These are phyloP conservation scores for Hirtodrosophila trivittata DNA, from an alignment of 2,888 invertebrate genomes.

Conservation along the genomic window DNA sequence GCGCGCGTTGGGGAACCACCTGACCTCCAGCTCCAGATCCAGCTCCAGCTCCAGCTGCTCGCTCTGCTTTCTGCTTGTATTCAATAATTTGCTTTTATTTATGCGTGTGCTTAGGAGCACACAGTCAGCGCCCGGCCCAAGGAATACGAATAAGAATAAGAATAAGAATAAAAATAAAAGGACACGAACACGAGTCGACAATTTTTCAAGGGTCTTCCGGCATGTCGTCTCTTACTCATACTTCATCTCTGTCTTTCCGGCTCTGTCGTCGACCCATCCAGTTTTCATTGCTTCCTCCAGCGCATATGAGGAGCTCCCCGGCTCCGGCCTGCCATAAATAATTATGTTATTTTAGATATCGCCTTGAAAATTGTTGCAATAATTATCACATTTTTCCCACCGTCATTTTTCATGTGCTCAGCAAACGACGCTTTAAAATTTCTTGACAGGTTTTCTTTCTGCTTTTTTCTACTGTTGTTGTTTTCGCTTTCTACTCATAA, in stretches of 20 bases:
- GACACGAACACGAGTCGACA: constrained; percentile 36
- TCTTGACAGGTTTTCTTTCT: constrained; percentile 52
- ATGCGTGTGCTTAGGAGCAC: constrained; percentile 46
- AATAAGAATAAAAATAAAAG: constrained; percentile 10
- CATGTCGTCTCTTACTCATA: constrained; percentile 2
- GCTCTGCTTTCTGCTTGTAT: not conserved
- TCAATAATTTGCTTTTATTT: constrained; percentile 74
- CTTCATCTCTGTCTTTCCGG: constrained; percentile 14
- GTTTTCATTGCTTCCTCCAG: constrained; percentile 63
- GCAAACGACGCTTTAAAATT: constrained; percentile 44
- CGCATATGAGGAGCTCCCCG: constrained; percentile 34
- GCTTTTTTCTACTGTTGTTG: constrained; percentile 2
- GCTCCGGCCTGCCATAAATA: constrained; percentile 63
- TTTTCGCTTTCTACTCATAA: constrained; percentile 41
- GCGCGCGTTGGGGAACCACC: constrained; percentile 3
- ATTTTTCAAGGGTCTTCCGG: constrained; percentile 68
- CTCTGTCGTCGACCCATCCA: constrained; percentile 12
- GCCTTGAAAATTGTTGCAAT: constrained; percentile 62
- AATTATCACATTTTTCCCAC: constrained; percentile 70
- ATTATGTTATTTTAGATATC: constrained; percentile 73
- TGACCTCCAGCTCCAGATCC: constrained; percentile 13
- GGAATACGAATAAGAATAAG: constrained; percentile 15
- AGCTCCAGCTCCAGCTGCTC: constrained; percentile 34
- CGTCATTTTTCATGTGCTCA: constrained; percentile 66
- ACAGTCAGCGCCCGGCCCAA: constrained; percentile 1